phyloP scores from a whole-genome alignment of 2,113 vertebrate species.

The Oryzias melastigma region DNA sequence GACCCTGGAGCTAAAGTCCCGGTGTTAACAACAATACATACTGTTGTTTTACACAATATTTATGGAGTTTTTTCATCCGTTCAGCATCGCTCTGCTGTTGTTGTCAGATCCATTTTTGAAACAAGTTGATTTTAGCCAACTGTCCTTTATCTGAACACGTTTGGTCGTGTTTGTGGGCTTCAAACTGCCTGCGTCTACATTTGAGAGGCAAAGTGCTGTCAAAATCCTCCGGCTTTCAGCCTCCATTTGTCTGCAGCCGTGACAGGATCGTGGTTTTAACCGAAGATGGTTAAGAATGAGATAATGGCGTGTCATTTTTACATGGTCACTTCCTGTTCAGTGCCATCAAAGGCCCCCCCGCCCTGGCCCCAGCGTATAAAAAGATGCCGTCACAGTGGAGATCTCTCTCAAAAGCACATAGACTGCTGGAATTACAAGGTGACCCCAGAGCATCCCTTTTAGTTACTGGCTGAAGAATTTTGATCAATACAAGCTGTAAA shows the following conservation, averaged over 20 bases:
- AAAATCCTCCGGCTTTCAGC: slow-evolving; percentile 24
- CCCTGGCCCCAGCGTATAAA: slow-evolving; percentile 34
- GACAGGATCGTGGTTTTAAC: slow-evolving; percentile 28
- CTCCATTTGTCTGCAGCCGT: slow-evolving; percentile 16
- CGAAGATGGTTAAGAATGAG: slow-evolving; percentile 33
- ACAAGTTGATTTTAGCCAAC: too few species aligned
- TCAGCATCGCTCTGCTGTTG: too few species aligned
- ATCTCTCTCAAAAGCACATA: slow-evolving; percentile 50
- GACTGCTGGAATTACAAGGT: slow-evolving; percentile 59
- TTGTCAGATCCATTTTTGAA: too few species aligned
- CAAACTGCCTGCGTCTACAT: too few species aligned
- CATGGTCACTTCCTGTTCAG: slow-evolving; percentile 41
- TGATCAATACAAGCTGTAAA: slow-evolving; percentile 71
- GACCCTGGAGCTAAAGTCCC: too few species aligned
- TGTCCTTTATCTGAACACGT: too few species aligned
- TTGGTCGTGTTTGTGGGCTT: too few species aligned
- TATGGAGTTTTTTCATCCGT: too few species aligned
- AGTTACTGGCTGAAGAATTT: slow-evolving; percentile 44
- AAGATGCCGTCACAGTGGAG: slow-evolving; percentile 42
- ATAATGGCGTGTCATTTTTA: slow-evolving; percentile 44
- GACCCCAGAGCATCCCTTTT: slow-evolving; percentile 45
- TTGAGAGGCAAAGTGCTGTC: slow-evolving; percentile 2
- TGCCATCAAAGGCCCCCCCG: slow-evolving; percentile 52
- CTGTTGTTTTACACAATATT: too few species aligned
- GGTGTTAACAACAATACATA: too few species aligned